Evolutionary conservation across 2,113 vertebrate genomes (phyloP).

Genomic region (Felis chaus): DNA sequence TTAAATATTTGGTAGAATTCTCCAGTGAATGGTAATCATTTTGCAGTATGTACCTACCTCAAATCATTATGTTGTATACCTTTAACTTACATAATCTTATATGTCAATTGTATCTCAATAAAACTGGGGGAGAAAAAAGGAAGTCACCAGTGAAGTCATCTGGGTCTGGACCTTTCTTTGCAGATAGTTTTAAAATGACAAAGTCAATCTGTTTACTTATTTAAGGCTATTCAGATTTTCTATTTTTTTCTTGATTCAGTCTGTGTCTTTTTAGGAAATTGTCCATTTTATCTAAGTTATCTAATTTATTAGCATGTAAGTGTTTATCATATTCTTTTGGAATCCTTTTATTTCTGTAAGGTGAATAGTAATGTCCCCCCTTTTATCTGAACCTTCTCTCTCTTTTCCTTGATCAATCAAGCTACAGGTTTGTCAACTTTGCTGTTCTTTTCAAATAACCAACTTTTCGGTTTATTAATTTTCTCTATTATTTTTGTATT

Average conservation of each 20-base stretch:
- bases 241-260: constrained; percentile 2
- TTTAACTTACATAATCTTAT: neutral
- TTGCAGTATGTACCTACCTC: neutral
- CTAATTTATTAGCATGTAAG: neutral
- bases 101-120: neutral
- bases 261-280: neutral
- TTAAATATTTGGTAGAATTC: neutral
- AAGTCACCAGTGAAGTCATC: neutral
- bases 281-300: neutral
- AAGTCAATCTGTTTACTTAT: neutral
- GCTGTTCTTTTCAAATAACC: neutral
- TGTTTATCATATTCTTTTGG: neutral
- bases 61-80: neutral
- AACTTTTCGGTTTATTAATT: neutral
- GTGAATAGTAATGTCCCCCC: neutral
- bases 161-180: neutral
- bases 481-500: neutral
- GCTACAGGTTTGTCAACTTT: neutral
- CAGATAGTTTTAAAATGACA: neutral
- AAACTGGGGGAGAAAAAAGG: neutral
- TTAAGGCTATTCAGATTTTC: neutral
- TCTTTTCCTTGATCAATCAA: neutral
- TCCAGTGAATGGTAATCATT: neutral
- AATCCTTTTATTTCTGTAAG: neutral
- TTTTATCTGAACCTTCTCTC: neutral